Conservation (phyloP, 2,797 vertebrate species). For the Coendou prehensilis region DNA sequence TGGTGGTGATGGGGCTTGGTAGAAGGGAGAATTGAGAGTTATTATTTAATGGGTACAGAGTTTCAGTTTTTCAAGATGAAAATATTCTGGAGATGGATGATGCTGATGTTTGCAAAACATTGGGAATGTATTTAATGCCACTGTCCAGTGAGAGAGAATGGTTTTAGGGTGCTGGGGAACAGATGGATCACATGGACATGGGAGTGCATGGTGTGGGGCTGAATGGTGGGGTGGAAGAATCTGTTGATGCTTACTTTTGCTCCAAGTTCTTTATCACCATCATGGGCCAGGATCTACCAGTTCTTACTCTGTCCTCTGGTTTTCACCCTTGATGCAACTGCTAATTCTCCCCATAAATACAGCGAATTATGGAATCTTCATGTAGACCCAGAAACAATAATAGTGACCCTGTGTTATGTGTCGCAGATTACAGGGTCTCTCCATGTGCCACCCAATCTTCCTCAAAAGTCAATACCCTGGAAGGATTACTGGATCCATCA, state of each 20-base stretch:
- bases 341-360: not conserved
- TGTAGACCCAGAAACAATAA: not conserved
- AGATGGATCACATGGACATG: fast-evolving
- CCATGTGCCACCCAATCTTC: not conserved
- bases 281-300: not conserved
- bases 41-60: not conserved
- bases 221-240: fast-evolving
- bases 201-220: not conserved
- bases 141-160: no score
- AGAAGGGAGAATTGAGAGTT: fast-evolving
- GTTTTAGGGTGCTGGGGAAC: fast-evolving
- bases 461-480: fast-evolving
- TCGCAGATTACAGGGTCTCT: not conserved
- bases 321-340: not conserved
- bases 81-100: not conserved
- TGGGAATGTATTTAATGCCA: not conserved
- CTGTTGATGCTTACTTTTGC: not conserved
- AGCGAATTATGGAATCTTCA: not conserved
- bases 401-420: fast-evolving
- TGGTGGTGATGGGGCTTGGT: fast-evolving
- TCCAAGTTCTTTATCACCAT: not conserved
- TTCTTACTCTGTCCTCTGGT: not conserved
- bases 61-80: not conserved
- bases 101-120: not conserved
- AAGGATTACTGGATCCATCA: not conserved